Conservation (phyloP, 1,140 invertebrate genomes). For the Pseudomyrmex cubaensis region DNA sequence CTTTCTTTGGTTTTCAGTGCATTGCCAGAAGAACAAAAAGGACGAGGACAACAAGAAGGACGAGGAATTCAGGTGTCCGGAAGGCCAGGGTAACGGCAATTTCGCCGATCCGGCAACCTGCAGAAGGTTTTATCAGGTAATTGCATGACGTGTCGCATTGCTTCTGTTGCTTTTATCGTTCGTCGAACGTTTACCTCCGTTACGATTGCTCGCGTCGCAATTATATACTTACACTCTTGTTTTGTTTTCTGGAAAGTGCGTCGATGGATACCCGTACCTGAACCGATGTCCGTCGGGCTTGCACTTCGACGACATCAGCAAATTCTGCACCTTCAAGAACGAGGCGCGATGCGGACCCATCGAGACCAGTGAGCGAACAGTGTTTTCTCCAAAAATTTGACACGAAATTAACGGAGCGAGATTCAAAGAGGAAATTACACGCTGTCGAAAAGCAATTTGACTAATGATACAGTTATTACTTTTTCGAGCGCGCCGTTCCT, state of each 20-base stretch:
- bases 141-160: slow-evolving; percentile 6
- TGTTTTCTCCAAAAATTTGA: not conserved
- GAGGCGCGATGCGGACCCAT: slow-evolving; percentile 96
- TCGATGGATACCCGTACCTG: slow-evolving; percentile 94
- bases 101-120: slow-evolving; percentile 96
- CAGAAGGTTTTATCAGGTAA: slow-evolving; percentile 94
- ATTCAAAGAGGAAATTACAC: not conserved
- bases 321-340: slow-evolving; percentile 96
- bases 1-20: slow-evolving; percentile 70
- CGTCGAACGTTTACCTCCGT: not conserved
- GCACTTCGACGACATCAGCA: slow-evolving; percentile 95
- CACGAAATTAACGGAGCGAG: not conserved
- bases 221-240: not conserved
- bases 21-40: slow-evolving; percentile 80
- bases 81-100: slow-evolving; percentile 93
- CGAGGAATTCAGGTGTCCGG: slow-evolving; percentile 90
- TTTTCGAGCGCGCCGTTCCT: not conserved
- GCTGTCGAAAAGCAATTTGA: not conserved
- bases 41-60: slow-evolving; percentile 86
- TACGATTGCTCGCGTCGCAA: not conserved
- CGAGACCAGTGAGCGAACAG: slow-evolving; percentile 90
- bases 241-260: slow-evolving; percentile 87
- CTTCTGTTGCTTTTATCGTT: not conserved
- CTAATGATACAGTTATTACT: not conserved
- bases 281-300: slow-evolving; percentile 95